These are phyloP conservation scores for Macrostomum cliftonense DNA, from an alignment of 2,888 invertebrate species.

Conservation along the genomic window DNA sequence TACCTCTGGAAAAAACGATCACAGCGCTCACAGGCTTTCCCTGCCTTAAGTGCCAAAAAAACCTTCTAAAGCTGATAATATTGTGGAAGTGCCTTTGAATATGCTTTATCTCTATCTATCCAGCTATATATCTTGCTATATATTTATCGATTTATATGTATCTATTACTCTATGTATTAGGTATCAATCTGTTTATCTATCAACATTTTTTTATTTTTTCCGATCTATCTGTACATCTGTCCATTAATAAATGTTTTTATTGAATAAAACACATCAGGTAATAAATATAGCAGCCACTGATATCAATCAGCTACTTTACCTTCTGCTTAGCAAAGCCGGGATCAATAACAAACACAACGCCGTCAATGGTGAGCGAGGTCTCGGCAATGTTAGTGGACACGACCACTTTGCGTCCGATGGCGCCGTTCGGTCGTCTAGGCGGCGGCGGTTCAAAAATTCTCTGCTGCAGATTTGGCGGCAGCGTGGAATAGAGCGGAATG, in stretches of 20 bases:
- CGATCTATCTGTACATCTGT: no score
- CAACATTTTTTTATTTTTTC: no score
- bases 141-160: no score
- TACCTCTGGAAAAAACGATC: no score
- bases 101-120: no score
- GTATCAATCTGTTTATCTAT: no score
- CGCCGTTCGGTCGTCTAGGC: conserved; percentile 66
- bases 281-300: not conserved
- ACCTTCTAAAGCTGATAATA: no score
- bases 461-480: conserved; percentile 88
- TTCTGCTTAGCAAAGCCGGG: conserved; percentile 99
- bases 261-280: not conserved
- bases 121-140: no score
- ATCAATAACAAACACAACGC: conserved; percentile 97
- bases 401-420: conserved; percentile 71
- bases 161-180: no score
- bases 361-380: conserved; percentile 93
- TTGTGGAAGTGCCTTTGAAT: no score
- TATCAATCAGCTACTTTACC: conserved; percentile 37
- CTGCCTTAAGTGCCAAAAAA: no score
- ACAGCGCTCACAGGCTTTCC: no score
- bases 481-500: conserved; percentile 89
- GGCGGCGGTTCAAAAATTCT: conserved; percentile 92
- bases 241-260: not conserved
- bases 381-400: conserved; percentile 98